Base-by-base conservation (phyloP, 2,797 vertebrate genomes). In the Etheostoma perlongum region DNA sequence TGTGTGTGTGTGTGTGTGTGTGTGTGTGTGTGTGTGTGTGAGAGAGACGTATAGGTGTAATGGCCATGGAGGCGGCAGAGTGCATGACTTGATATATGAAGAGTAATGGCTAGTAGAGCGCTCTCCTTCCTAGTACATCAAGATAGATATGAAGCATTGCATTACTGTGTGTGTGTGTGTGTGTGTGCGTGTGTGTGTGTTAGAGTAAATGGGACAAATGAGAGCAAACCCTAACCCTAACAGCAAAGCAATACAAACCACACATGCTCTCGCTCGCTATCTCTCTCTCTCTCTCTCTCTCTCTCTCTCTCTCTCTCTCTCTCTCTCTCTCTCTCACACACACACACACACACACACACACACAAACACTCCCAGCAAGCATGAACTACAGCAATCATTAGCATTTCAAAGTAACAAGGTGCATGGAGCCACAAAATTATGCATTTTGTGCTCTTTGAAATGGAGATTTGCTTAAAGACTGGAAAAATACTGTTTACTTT, bases 331-430 rank as follows among this genome's bases (percentile, higher is more conserved):
- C 55, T 15, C 54, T 19, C 52, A 4, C 62, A 25, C 62, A 40
- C 47, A 33, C 67, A 30, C 69, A 44, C 55, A 63, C 42, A 46
- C 74, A 53, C 76, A 79, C 67, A 51, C 62, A 23, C 76, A 64
- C 70, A 42, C 10, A 64, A 48, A 51, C 65, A 42, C 65, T 63
- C 53, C 8, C 25, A 74, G 53, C 33, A 58, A 75, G 68, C 80
- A 62, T 47, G 61, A 84, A 82, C 82, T 76, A 36, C 54, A 78
- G 46, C 66, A 60, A 47, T 61, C 81, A 93, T 93, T 94, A 91
- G 74, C 93, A 93, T 93, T 93, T 93, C 88, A 92, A 94, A 93
- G 91, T 88, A 84, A 83, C 82, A 83, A 88, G 83, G 88, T 90
- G 88, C 83, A 87, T 80, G 71, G 70, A 91, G 85, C 79, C 85